Evolutionary conservation across 2,888 invertebrate genomes (phyloP).

Genomic region (Cacoxenus indagator): DNA sequence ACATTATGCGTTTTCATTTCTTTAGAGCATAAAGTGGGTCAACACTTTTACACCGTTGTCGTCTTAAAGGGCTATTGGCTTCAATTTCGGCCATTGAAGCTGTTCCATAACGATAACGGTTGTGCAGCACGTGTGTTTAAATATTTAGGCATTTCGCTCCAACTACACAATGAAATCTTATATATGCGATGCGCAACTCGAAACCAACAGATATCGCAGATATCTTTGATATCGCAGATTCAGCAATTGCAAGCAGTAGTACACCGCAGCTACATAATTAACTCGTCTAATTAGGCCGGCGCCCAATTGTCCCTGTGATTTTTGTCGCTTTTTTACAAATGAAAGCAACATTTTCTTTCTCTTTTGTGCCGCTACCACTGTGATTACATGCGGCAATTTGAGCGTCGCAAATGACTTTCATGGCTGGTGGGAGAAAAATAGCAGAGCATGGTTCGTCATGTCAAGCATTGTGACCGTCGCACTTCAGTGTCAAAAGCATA

Average conservation of each 20-base stretch:
- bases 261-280: constrained; percentile 12
- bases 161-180: too few relatives aligned
- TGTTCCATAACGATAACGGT: background rate
- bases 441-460: background rate
- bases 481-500: background rate
- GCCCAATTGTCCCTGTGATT: background rate
- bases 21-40: constrained; percentile 24
- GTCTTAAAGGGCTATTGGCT: background rate
- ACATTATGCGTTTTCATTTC: constrained; percentile 31
- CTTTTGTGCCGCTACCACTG: background rate
- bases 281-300: constrained; percentile 18
- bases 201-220: too few relatives aligned
- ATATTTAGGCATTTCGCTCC: background rate
- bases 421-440: background rate
- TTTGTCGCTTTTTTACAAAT: background rate
- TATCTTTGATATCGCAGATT: too few relatives aligned
- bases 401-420: background rate
- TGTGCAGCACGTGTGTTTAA: background rate
- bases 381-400: background rate
- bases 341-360: too few relatives aligned
- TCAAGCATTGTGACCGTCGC: background rate
- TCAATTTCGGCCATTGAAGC: background rate
- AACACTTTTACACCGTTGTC: background rate
- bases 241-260: constrained; percentile 17
- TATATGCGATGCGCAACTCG: too few relatives aligned